Evolutionary conservation across 2,797 vertebrate species (phyloP).

Genomic region (Otolemur crassicaudatus): DNA sequence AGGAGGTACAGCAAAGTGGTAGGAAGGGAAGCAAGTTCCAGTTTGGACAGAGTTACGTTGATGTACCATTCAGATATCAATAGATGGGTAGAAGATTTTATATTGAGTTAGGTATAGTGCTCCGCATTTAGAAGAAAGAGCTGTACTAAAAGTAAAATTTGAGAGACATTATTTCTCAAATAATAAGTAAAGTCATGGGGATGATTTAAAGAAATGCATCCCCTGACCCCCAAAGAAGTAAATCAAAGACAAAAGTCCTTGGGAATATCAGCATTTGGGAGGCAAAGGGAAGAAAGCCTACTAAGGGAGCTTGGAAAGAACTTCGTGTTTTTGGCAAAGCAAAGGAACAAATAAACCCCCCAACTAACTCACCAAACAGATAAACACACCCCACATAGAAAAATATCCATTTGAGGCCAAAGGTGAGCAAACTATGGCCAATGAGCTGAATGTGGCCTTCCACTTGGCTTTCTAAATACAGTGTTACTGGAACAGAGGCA

Average conservation of each 20-base stretch:
- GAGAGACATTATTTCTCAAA: background rate
- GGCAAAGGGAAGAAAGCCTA: background rate
- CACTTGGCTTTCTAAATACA: background rate
- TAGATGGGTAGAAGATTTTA: background rate
- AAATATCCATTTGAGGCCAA: background rate
- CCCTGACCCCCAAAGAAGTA: background rate
- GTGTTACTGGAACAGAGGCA: background rate
- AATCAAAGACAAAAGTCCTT: background rate
- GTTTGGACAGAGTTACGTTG: background rate
- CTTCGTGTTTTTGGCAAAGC: background rate
- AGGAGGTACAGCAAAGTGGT: background rate
- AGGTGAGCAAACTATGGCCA: background rate
- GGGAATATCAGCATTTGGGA: background rate
- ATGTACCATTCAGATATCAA: background rate
- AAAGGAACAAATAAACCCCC: background rate
- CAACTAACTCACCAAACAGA: background rate
- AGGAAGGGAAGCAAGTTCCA: background rate
- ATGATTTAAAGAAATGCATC: background rate
- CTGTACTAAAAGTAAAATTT: background rate
- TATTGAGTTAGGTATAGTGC: background rate
- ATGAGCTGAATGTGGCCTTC: background rate
- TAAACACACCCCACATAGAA: background rate
- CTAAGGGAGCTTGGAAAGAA: background rate
- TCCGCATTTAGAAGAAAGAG: background rate
- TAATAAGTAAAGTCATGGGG: background rate